Percentiles rank a stretch among this genome's conserved stretches.
phyloP scores from a whole-genome alignment of 2,113 vertebrate genomes.

The Ochotona princeps region DNA sequence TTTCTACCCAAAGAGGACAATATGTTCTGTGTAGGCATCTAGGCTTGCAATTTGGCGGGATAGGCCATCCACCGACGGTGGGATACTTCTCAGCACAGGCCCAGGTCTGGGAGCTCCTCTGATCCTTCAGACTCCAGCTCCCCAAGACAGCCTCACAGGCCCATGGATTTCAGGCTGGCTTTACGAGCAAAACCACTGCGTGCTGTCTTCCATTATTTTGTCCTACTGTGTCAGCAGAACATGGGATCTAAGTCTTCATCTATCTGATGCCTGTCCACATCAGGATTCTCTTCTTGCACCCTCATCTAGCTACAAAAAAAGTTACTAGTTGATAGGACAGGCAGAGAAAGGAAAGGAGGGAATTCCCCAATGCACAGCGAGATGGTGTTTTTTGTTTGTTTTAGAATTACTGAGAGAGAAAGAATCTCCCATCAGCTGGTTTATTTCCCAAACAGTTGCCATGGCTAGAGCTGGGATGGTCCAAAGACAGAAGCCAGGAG shows the following conservation, averaged over 20 bases:
- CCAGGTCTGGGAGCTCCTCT: background rate
- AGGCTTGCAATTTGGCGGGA: background rate
- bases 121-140: background rate
- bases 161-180: background rate
- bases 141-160: background rate
- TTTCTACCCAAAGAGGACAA: background rate
- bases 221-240: background rate
- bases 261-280: background rate
- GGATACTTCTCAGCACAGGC: background rate
- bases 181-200: background rate
- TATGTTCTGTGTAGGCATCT: background rate
- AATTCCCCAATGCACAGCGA: background rate
- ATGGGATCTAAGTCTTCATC: background rate
- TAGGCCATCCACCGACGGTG: background rate
- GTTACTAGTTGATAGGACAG: background rate
- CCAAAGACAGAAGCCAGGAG: too few relatives aligned
- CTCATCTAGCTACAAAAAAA: background rate
- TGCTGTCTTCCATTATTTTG: background rate
- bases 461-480: too few relatives aligned
- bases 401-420: too few relatives aligned
- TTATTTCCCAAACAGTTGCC: too few relatives aligned
- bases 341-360: fast-evolving
- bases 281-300: background rate
- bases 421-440: too few relatives aligned
- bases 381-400: too few relatives aligned